Conservation (phyloP, 35 echinoderm and acorn worm species). For the Heliocidaris tuberculata region DNA sequence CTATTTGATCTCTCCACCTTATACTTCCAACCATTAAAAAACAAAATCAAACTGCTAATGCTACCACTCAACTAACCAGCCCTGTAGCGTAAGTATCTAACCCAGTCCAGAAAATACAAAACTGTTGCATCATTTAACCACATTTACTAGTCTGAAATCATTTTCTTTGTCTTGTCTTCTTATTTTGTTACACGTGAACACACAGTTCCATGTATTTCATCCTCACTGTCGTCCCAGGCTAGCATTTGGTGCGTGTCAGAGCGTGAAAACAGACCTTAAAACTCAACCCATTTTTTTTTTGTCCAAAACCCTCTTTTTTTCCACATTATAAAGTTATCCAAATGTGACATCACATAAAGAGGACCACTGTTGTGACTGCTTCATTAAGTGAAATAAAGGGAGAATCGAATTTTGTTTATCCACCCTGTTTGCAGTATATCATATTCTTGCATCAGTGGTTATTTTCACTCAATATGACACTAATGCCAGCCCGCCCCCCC, state of each 20-base stretch:
- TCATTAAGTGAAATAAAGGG: neutral
- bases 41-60: neutral
- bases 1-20: neutral
- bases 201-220: neutral
- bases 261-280: neutral
- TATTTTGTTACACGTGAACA: neutral
- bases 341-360: neutral
- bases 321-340: neutral
- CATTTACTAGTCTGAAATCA: neutral
- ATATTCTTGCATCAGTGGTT: neutral
- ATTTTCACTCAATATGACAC: neutral
- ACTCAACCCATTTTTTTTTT: neutral
- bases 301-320: neutral
- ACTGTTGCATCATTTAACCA: neutral
- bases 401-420: neutral
- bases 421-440: neutral
- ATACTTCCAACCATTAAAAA: neutral
- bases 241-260: neutral
- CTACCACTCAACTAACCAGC: neutral
- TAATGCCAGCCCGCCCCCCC: neutral
- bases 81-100: constrained; percentile 16
- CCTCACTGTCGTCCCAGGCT: neutral
- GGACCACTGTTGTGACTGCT: neutral
- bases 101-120: neutral
- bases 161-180: neutral